These are phyloP conservation scores for Limnephilus auricula DNA, from an alignment of 2,888 invertebrate species.

Conservation along the genomic window DNA sequence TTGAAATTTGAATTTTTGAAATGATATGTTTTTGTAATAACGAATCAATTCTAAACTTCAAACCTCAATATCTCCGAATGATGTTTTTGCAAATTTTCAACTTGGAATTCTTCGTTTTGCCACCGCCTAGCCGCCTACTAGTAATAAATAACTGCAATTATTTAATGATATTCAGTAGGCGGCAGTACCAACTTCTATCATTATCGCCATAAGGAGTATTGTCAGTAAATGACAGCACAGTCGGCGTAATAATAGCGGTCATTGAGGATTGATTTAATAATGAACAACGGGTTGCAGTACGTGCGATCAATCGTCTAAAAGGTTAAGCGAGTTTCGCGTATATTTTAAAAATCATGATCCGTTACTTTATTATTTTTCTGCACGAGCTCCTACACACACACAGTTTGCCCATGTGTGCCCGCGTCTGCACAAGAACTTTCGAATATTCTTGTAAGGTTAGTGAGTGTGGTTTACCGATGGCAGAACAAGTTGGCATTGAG, in stretches of 20 bases:
- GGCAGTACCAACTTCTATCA: neutral
- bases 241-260: conserved; percentile 18
- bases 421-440: conserved; percentile 60
- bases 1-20: too few relatives aligned
- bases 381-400: conserved; percentile 36
- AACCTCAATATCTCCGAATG: too few relatives aligned
- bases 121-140: too few relatives aligned
- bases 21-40: too few relatives aligned
- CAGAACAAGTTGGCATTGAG: conserved; percentile 65
- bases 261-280: conserved; percentile 38
- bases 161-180: neutral
- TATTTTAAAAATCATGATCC: conserved; percentile 28
- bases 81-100: too few relatives aligned
- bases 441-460: conserved; percentile 64
- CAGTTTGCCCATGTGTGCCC: conserved; percentile 44
- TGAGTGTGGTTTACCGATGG: conserved; percentile 63
- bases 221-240: conserved; percentile 3
- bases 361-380: conserved; percentile 50
- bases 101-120: too few relatives aligned
- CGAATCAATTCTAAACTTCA: too few relatives aligned
- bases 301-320: conserved; percentile 32
- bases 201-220: neutral
- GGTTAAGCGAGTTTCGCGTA: conserved; percentile 24
- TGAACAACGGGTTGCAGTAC: conserved; percentile 7
- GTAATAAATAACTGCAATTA: neutral